phyloP scores from a whole-genome alignment of 2,113 vertebrate species.

The Felis chaus region DNA sequence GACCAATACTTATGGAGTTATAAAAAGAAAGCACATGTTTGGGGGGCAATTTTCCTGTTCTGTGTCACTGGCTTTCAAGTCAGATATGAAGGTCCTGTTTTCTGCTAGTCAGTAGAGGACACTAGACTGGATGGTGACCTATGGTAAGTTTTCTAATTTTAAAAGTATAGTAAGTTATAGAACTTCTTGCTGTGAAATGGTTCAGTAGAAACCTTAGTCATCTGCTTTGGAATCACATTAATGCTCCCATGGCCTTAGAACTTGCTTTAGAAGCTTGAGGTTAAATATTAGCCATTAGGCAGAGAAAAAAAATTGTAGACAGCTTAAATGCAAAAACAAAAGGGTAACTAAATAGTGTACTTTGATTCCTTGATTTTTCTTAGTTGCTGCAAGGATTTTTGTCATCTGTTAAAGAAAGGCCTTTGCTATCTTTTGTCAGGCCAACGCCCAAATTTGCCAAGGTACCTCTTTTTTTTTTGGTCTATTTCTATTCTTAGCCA shows the following conservation, averaged over 20 bases:
- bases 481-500: neutral
- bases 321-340: neutral
- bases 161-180: neutral
- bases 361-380: neutral
- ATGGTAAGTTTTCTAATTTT: neutral
- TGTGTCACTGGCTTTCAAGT: neutral
- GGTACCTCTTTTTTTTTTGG: neutral
- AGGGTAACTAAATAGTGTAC: neutral
- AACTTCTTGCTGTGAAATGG: neutral
- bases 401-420: neutral
- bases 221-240: neutral
- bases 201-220: neutral
- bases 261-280: neutral
- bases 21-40: neutral
- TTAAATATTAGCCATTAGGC: neutral
- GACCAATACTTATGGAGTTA: neutral
- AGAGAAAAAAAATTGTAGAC: neutral
- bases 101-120: neutral
- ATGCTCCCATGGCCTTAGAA: neutral
- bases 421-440: neutral
- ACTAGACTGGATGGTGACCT: neutral
- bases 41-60: neutral
- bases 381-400: neutral
- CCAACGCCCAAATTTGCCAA: neutral
- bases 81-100: neutral